Evolutionary conservation across 2,797 vertebrate species (phyloP).

Genomic region (Eremophila alpestris): DNA sequence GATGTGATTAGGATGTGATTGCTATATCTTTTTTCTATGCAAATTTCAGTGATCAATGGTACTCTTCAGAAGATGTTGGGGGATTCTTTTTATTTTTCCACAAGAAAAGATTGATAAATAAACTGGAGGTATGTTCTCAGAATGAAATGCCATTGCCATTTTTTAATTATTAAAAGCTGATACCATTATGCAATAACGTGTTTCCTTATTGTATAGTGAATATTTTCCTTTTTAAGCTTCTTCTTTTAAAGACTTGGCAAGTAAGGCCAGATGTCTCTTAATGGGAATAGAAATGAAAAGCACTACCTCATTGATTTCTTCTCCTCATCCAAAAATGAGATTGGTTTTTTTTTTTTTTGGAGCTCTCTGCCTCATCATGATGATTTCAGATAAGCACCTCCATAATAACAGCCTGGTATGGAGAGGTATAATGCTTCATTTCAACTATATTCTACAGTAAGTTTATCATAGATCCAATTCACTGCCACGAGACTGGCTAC

Average conservation of each 20-base stretch:
- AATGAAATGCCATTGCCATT: neutral
- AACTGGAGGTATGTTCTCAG: neutral
- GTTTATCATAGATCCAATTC: slow-evolving; percentile 51
- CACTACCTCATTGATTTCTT: slow-evolving; percentile 44
- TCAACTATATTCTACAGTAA: slow-evolving; percentile 38
- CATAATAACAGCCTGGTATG: slow-evolving; percentile 31
- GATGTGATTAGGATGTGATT: neutral
- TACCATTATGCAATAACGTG: neutral
- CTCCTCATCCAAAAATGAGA: slow-evolving; percentile 48
- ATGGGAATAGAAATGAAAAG: slow-evolving; percentile 43
- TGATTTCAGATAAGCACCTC: slow-evolving; percentile 54
- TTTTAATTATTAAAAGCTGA: neutral
- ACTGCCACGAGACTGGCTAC: neutral
- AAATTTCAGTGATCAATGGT: neutral
- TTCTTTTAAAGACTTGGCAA: neutral
- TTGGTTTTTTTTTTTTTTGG: neutral
- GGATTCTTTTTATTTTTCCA: neutral
- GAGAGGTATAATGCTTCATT: slow-evolving; percentile 54
- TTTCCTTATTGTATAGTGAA: neutral
- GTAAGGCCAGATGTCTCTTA: slow-evolving; percentile 35
- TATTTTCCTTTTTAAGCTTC: neutral
- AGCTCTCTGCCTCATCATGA: neutral
- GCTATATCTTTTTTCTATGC: neutral
- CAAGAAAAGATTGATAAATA: neutral
- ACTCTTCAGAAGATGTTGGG: neutral